Base-by-base conservation (phyloP, 2,113 vertebrate species). In the Sceloporus undulatus region DNA sequence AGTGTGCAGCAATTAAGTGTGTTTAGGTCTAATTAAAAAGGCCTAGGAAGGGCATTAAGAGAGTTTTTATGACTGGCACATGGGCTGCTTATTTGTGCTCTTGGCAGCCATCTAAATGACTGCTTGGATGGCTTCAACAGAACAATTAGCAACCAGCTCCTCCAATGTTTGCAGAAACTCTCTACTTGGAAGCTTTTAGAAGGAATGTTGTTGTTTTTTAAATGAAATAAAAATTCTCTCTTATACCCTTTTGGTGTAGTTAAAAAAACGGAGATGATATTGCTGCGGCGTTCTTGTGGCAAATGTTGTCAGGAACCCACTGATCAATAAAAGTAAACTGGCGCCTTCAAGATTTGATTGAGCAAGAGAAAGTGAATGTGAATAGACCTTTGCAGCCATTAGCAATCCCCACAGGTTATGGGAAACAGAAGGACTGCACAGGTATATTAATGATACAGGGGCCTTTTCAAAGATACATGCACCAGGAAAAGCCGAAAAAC, bases 351-450 rank as follows among this genome's bases (percentile, higher is more conserved):
- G 86, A 94, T 93, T 93, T 96, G 94, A 96, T 91, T 94, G 95
- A 96, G 93, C 86, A 9, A 65, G 85, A 93, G 92, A 92, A 95
- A 94, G 93, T 90, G 82, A 95, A 96, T 96, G 96, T 96, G 95
- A 94, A 94, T 91, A 93, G 92, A 94, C 59, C 90, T 91, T 91
- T 91, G 90, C 71, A 42, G 91, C 95, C 94, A 96, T 96, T 96
- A 96, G 94, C 94, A 96, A 95, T 95, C 95, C 95, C 95, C 95
- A 74, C 94, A 94, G 96, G 95, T 96, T 95, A 95, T 62, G 6
- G 94, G 94, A 96, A 95, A 96, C 92, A 94, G 95, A 96, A 95
- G 91, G 93, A 95, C 94, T 93, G 91, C 87, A 90, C 95, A 96
- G 94, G 95, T 87, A 95, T 93, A 95, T 95, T 95, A 95, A 93